Conservation (phyloP, 2,797 vertebrate species). For the Podarcis siculus region DNA sequence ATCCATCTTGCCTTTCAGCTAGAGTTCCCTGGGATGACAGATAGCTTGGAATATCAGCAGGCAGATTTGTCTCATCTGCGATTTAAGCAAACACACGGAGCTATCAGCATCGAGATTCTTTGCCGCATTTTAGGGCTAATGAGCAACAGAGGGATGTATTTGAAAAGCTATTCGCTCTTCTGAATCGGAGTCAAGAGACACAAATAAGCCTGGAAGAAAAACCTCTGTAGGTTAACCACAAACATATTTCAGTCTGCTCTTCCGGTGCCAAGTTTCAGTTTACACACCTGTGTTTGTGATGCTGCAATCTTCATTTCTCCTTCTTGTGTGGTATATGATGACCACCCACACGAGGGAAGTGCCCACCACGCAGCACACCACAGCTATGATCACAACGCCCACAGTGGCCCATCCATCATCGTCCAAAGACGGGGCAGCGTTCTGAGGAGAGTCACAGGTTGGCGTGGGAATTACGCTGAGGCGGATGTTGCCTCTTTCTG, state of each 20-base stretch:
- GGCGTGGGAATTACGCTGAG: conserved; percentile 90
- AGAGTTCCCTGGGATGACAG: conserved; percentile 95
- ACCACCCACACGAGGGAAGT: conserved; percentile 98
- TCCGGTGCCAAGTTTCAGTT: conserved; percentile 44
- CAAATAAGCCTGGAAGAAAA: conserved; percentile 37
- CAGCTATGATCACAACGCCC: conserved; percentile 96
- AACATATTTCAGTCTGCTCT: background rate
- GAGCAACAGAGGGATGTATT: conserved; percentile 25
- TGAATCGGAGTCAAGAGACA: conserved; percentile 48
- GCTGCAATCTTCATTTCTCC: conserved; percentile 93
- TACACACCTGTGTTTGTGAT: conserved; percentile 95
- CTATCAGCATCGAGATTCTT: conserved; percentile 28
- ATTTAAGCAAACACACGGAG: conserved; percentile 29
- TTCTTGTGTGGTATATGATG: conserved; percentile 97
- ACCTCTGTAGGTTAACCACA: conserved; percentile 39
- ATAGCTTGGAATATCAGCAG: conserved; percentile 95
- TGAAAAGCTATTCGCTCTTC: conserved; percentile 49
- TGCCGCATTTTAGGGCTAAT: conserved; percentile 42
- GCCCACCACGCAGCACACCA: conserved; percentile 98
- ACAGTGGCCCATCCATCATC: conserved; percentile 94
- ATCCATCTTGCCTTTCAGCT: conserved; percentile 92
- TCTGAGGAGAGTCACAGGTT: conserved; percentile 91
- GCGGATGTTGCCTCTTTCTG: conserved; percentile 89
- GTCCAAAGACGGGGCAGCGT: conserved; percentile 76
- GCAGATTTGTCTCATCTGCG: conserved; percentile 95